Base-by-base conservation (phyloP, 1,140 invertebrate genomes). In the Ectropis grisescens region DNA sequence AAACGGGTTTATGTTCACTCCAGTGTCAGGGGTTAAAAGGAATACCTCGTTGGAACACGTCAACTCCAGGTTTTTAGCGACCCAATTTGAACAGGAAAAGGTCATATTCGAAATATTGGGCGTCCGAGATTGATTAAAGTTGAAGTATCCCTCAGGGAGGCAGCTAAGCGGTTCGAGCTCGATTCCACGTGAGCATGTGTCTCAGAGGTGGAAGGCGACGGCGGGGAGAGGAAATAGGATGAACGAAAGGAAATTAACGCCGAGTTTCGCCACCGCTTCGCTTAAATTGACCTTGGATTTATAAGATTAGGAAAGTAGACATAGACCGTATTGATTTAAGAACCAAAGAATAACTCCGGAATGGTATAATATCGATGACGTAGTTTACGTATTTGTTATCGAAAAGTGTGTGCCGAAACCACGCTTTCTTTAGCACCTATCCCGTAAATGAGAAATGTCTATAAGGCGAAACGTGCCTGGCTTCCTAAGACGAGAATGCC, bases 151-250 rank as follows among this genome's bases (percentile, higher is more conserved):
- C 49, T 45, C 29, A 34, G 25, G 29, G 60, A 81, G 76, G 76
- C 76, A 81, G 76, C 76, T 81, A 51, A 72, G 71, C 76, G 72
- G 59, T 66, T 81, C 72, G 37, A 51, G 40, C 37, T 42, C 13
- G 71, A 81, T 76, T 70, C 65, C 72, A 81, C 76, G 33, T 81
- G 59, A 81, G 62, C 26, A 53, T 42, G 28, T 22, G 27, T 26
- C 56, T 69, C 67, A 81, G 76, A 64, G 76, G 76, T 81, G 76
- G 65, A 78, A 78, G 71, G 70, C 54, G 48, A 57, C 16, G 43
- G 41, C 43, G 36, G 12, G 32, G 57, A 33, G 51, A 47, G 58
- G 57, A 57, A 53, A 41, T 44, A 28, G 56, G 52, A 61, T 51
- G 23, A 41, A 36, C 29, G 37, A 34, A 39, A 41, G 58, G 50